Percentiles rank a stretch among this genome's conserved stretches.
These are phyloP conservation scores for Atta colombica DNA, from an alignment of 1,140 invertebrate species.

Conservation along the genomic window DNA sequence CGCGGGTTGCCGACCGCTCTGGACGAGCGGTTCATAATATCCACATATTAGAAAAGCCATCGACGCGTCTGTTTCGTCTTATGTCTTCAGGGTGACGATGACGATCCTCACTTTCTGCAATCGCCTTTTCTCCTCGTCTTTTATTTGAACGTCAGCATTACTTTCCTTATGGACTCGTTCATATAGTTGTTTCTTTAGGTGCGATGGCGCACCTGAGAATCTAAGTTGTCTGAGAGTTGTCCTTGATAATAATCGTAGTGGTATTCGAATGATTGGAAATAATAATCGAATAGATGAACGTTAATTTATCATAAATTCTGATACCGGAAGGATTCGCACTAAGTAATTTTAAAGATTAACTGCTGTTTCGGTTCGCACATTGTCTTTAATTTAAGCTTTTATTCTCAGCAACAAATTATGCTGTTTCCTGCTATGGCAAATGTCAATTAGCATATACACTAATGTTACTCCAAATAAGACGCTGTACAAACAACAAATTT, in stretches of 20 bases:
- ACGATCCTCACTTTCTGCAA: constrained; percentile 54
- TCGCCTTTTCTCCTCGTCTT: constrained; percentile 38
- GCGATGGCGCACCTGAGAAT: constrained; percentile 60
- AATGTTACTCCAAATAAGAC: background rate
- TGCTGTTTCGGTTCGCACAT: background rate
- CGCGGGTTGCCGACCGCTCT: background rate
- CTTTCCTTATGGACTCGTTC: constrained; percentile 46
- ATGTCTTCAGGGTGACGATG: constrained; percentile 28
- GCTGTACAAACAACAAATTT: constrained; percentile 30
- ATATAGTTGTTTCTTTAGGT: constrained; percentile 51
- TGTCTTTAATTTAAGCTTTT: background rate
- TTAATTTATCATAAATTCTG: constrained; percentile 55
- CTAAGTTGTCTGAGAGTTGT: constrained; percentile 11
- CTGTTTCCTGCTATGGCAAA: background rate
- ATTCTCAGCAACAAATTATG: constrained; percentile 4
- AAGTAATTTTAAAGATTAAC: background rate
- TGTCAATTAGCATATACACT: background rate
- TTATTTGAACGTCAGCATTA: constrained; percentile 64
- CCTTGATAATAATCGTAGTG: constrained; percentile 13
- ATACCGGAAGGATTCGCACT: background rate
- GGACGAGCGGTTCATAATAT: constrained; percentile 51
- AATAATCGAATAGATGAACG: constrained; percentile 57
- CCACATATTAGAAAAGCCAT: background rate
- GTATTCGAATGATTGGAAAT: constrained; percentile 69
- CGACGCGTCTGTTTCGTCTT: constrained; percentile 46